Conservation (phyloP, 1,140 invertebrate genomes). For the Subanguina moxae region DNA sequence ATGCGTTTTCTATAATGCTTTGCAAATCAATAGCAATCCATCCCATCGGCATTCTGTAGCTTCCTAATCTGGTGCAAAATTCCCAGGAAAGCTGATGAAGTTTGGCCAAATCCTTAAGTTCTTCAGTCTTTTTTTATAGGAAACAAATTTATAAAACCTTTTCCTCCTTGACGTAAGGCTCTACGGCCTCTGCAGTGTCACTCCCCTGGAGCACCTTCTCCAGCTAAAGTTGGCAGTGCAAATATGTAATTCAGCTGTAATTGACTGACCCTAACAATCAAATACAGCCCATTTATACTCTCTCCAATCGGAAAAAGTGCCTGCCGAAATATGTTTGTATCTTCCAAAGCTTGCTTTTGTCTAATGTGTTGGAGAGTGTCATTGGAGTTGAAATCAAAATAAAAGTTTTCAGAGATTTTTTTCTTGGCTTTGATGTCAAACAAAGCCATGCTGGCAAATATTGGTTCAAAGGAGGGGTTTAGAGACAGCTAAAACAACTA, state of each 20-base stretch:
- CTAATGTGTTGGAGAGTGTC: neutral
- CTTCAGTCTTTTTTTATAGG: neutral
- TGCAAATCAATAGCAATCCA: constrained; percentile 72
- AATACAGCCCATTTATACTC: constrained; percentile 2
- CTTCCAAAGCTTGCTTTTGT: neutral
- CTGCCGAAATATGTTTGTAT: neutral
- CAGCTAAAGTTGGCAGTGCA: constrained; percentile 35
- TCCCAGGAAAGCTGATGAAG: constrained; percentile 34
- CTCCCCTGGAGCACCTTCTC: constrained; percentile 50
- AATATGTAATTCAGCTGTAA: constrained; percentile 7
- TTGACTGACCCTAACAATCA: neutral
- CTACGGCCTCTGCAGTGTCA: constrained; percentile 44
- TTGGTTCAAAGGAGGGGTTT: constrained; percentile 46
- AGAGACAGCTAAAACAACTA: constrained; percentile 26
- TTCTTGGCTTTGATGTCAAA: constrained; percentile 44
- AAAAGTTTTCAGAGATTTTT: constrained; percentile 51
- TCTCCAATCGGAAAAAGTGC: neutral
- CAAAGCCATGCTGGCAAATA: constrained; percentile 46
- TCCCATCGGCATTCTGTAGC: constrained; percentile 89
- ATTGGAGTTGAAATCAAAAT: constrained; percentile 45
- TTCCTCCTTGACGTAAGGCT: constrained; percentile 48
- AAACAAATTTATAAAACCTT: constrained; percentile 17
- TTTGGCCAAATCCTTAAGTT: constrained; percentile 42
- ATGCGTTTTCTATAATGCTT: constrained; percentile 26
- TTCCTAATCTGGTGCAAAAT: constrained; percentile 77